Evolutionary conservation across 2,113 vertebrate species (phyloP).

Genomic region (Heterochromis multidens): DNA sequence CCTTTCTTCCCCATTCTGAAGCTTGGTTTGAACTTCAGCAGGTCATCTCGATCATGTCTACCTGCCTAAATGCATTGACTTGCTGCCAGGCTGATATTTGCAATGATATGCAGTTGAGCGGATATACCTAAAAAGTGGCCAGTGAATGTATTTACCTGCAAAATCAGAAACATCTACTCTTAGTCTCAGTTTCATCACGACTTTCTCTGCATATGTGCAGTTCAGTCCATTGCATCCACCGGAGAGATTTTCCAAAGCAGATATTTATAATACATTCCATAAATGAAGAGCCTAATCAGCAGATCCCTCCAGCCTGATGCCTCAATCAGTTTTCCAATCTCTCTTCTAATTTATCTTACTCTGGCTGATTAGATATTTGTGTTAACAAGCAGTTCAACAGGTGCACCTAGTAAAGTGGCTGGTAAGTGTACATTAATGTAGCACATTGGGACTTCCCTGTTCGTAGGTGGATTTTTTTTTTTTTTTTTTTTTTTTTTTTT

Average conservation of each 20-base stretch:
- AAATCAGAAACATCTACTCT: not conserved
- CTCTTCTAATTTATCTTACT: constrained; percentile 56
- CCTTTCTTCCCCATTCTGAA: not conserved
- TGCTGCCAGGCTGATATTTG: not conserved
- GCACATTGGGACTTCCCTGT: not conserved
- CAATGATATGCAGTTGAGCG: not conserved
- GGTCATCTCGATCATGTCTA: not conserved
- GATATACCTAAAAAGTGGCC: not conserved
- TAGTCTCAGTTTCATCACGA: not conserved
- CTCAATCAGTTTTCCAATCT: constrained; percentile 44
- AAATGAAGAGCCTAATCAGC: constrained; percentile 46
- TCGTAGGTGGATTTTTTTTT: not conserved
- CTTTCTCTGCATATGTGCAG: not conserved
- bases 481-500: not conserved
- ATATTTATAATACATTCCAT: constrained; percentile 46
- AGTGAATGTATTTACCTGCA: not conserved
- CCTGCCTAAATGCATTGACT: not conserved
- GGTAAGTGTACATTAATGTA: not conserved
- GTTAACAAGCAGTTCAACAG: not conserved
- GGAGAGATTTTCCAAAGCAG: constrained; percentile 17
- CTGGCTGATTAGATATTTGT: constrained; percentile 30
- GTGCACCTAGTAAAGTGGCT: not conserved
- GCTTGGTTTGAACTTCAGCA: not conserved
- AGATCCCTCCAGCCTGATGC: constrained; percentile 39
- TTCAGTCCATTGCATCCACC: not conserved